Conservation (phyloP, 2,797 vertebrate genomes). For the Sebastes taczanowskii region DNA sequence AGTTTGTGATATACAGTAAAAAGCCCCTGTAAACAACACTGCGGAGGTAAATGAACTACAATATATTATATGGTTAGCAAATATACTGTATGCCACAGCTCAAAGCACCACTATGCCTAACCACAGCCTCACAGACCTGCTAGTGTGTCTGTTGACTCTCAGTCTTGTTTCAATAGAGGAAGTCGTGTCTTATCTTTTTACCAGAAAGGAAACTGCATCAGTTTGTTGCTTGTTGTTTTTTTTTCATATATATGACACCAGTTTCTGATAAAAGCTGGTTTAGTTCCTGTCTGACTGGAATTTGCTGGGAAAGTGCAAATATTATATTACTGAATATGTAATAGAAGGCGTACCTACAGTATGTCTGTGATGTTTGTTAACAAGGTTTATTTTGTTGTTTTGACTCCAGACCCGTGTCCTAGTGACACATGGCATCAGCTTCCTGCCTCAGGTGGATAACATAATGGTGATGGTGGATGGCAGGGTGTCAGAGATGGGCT, state of each 20-base stretch:
- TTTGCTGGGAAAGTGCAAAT: neutral
- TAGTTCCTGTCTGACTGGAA: neutral
- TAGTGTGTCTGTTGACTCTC: no score
- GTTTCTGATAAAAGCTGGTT: neutral
- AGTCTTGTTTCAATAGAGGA: neutral
- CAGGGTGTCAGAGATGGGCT: constrained; percentile 92
- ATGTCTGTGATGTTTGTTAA: neutral
- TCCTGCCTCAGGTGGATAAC: constrained; percentile 93
- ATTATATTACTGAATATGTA: neutral
- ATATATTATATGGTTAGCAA: neutral
- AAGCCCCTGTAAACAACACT: neutral
- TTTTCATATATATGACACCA: constrained; percentile 4
- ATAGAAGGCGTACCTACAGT: neutral
- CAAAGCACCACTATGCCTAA: neutral
- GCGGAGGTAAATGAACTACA: neutral
- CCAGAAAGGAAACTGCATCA: constrained; percentile 5
- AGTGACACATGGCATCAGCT: constrained; percentile 94
- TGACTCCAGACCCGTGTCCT: constrained; percentile 89
- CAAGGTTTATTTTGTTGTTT: neutral
- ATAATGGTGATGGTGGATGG: constrained; percentile 92
- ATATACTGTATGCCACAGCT: neutral
- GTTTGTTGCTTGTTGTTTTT: neutral
- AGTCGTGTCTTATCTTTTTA: neutral
- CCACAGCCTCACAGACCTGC: neutral
- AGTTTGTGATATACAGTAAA: neutral